A percentile compares a stretch with the other conserved stretches of the same genome.
Conservation (phyloP, 1,140 invertebrate genomes). For the Leptinotarsa defecta region DNA sequence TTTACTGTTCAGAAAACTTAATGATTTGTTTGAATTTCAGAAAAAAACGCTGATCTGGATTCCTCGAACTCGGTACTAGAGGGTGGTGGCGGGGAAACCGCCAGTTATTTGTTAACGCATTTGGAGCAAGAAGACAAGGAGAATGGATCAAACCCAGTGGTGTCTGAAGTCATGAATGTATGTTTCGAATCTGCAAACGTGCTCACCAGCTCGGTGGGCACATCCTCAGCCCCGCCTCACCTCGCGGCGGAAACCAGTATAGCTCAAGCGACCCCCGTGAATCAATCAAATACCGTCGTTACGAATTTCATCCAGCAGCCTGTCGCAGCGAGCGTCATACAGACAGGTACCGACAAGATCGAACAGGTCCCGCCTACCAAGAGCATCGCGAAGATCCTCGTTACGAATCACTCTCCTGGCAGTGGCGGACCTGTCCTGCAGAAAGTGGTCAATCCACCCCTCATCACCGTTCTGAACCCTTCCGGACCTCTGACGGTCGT, state of each 20-base stretch:
- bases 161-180: conserved; percentile 50
- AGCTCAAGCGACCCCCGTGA: not conserved
- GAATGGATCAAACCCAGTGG: conserved; percentile 32
- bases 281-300: not conserved
- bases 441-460: conserved; percentile 47
- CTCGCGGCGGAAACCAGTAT: not conserved
- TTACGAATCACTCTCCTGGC: conserved; percentile 36
- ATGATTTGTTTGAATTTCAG: too few species aligned
- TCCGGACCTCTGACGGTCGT: conserved; percentile 52
- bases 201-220: conserved; percentile 42
- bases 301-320: conserved; percentile 8
- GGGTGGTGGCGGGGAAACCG: conserved; percentile 47
- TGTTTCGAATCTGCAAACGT: conserved; percentile 48
- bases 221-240: conserved; percentile 26
- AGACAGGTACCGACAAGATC: not conserved
- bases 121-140: conserved; percentile 12
- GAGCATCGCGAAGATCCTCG: conserved; percentile 47
- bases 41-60: conserved; percentile 48
- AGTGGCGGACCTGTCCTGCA: conserved; percentile 39
- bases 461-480: conserved; percentile 54
- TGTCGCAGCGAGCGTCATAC: not conserved
- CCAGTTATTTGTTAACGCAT: conserved; percentile 21
- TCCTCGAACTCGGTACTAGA: conserved; percentile 32
- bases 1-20: too few species aligned
- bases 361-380: conserved; percentile 30